These are phyloP conservation scores for Bellardia pandia DNA, from an alignment of 2,888 invertebrate genomes.

Conservation along the genomic window DNA sequence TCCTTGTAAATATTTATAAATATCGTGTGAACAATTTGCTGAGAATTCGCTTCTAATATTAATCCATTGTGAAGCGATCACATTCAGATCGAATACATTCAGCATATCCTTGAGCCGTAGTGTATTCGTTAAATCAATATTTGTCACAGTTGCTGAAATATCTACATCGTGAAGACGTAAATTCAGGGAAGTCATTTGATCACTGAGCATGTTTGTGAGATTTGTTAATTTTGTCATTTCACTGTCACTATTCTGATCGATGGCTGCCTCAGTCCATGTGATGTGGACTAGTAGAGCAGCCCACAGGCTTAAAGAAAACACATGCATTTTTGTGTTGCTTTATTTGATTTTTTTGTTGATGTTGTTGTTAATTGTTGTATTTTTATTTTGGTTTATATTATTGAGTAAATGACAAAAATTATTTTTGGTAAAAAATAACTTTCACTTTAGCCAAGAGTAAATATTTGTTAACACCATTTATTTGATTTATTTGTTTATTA, in stretches of 20 bases:
- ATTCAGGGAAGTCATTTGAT: constrained; percentile 77
- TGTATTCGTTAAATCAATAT: constrained; percentile 78
- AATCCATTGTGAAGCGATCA: constrained; percentile 80
- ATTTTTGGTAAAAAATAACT: constrained; percentile 60
- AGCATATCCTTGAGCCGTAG: constrained; percentile 81
- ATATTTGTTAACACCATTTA: constrained; percentile 55
- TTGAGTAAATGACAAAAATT: constrained; percentile 13
- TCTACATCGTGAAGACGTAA: constrained; percentile 65
- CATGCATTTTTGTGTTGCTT: constrained; percentile 44
- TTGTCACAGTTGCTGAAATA: constrained; percentile 22
- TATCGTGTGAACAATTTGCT: constrained; percentile 81
- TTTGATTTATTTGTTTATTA: constrained; percentile 38
- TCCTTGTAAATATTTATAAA: constrained; percentile 82
- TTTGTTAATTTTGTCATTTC: constrained; percentile 74
- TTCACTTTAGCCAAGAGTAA: constrained; percentile 61
- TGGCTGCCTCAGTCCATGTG: constrained; percentile 74
- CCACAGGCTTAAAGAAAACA: constrained; percentile 65
- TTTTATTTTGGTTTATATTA: constrained; percentile 4
- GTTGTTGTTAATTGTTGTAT: constrained; percentile 3
- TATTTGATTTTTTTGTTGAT: background rate
- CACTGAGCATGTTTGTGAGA: constrained; percentile 58
- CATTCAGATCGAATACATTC: constrained; percentile 82
- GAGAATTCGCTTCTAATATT: constrained; percentile 76
- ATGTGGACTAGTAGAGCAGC: constrained; percentile 65
- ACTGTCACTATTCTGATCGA: constrained; percentile 76